These are phyloP conservation scores for Lissocephala sabroskyi DNA, from an alignment of 2,888 invertebrate species.

Conservation along the genomic window DNA sequence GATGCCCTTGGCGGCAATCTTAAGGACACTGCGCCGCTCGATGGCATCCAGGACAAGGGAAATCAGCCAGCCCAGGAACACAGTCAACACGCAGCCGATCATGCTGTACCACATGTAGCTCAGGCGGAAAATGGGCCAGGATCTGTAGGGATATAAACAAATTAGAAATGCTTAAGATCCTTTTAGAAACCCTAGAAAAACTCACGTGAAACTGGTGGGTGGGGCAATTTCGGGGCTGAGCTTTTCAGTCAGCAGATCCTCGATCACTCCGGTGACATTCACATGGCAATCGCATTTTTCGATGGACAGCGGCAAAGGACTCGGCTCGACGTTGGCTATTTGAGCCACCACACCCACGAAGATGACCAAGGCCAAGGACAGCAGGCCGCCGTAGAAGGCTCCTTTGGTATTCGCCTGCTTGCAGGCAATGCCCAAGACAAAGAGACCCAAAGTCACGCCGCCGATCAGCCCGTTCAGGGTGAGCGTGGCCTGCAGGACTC, in stretches of 20 bases:
- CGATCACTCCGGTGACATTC: constrained; percentile 45
- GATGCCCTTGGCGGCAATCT: constrained; percentile 54
- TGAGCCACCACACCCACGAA: constrained; percentile 71
- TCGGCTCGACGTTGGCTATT: constrained; percentile 54
- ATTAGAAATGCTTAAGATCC: neutral
- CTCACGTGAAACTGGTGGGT: constrained; percentile 48
- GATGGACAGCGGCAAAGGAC: constrained; percentile 53
- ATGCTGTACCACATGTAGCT: constrained; percentile 94
- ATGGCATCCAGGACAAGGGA: constrained; percentile 77
- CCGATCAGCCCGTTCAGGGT: constrained; percentile 93
- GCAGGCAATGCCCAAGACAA: constrained; percentile 90
- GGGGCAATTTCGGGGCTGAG: constrained; percentile 7
- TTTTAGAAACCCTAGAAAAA: constrained; percentile 1
- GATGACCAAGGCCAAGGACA: constrained; percentile 67
- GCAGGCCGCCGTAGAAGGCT: constrained; percentile 70
- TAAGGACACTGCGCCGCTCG: constrained; percentile 61
- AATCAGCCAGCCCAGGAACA: constrained; percentile 81
- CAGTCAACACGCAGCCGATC: constrained; percentile 82
- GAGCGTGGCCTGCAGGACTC: constrained; percentile 89
- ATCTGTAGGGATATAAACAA: constrained; percentile 35
- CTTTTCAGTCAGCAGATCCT: constrained; percentile 23
- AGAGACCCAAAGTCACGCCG: constrained; percentile 89
- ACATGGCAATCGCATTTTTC: constrained; percentile 67
- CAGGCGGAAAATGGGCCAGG: constrained; percentile 78
- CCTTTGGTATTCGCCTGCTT: constrained; percentile 87